A percentile compares a stretch with the other conserved stretches of the same genome.
These are phyloP conservation scores for Cataglyphis hispanica DNA, from an alignment of 1,140 invertebrate species.

Conservation along the genomic window DNA sequence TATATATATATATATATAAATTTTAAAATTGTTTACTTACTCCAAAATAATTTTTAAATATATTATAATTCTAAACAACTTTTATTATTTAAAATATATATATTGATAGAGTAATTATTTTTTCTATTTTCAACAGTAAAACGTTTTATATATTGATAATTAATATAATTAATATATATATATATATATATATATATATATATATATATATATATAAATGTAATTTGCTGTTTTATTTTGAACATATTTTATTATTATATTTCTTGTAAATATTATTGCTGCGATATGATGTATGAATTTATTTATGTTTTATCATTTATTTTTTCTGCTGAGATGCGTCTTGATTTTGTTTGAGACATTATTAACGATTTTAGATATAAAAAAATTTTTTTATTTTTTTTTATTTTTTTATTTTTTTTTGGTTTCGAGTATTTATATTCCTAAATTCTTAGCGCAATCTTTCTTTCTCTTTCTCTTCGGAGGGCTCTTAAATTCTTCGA, in stretches of 20 bases:
- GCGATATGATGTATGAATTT: neutral
- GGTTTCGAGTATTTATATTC: neutral
- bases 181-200: too few species aligned
- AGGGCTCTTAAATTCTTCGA: slow-evolving; percentile 70
- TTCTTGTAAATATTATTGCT: neutral
- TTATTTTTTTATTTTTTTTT: neutral
- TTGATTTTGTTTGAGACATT: neutral
- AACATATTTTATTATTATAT: neutral
- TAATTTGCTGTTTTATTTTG: neutral
- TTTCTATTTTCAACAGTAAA: too few species aligned
- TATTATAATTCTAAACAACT: neutral
- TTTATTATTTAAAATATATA: neutral
- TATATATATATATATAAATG: too few species aligned
- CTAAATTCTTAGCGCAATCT: slow-evolving; percentile 2
- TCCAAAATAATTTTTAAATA: neutral
- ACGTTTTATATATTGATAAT: too few species aligned
- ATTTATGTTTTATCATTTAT: neutral
- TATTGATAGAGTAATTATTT: too few species aligned
- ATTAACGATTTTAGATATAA: neutral
- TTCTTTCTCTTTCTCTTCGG: slow-evolving; percentile 10
- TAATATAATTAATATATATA: too few species aligned
- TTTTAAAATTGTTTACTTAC: neutral
- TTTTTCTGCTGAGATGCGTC: neutral
- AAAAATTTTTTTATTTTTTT: neutral
- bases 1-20: neutral